A percentile compares a stretch with the other conserved stretches of the same genome.
phyloP scores from a whole-genome alignment of 2,888 invertebrate genomes.

The Eubasilissa splendida region DNA sequence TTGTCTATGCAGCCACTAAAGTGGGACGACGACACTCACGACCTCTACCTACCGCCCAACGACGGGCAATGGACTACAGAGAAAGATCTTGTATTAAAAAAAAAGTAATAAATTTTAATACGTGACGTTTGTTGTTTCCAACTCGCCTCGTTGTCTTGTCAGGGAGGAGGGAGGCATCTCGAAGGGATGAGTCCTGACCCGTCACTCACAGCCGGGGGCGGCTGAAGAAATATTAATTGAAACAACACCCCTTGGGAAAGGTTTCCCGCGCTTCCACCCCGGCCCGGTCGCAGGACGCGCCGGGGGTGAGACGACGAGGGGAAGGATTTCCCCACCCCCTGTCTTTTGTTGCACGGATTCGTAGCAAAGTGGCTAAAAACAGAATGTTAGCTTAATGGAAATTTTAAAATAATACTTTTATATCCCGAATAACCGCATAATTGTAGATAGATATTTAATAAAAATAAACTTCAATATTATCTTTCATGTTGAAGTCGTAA shows the following conservation, averaged over 20 bases:
- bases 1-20: too few species aligned
- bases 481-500: too few species aligned
- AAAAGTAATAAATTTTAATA: too few species aligned
- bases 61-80: too few species aligned
- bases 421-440: too few species aligned
- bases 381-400: too few species aligned
- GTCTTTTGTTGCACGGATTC: neutral
- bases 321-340: neutral
- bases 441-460: too few species aligned
- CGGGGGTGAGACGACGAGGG: neutral
- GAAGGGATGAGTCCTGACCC: slow-evolving; percentile 4
- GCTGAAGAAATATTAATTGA: slow-evolving; percentile 44
- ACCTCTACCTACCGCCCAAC: too few species aligned
- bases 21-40: too few species aligned
- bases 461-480: too few species aligned
- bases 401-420: too few species aligned
- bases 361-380: slow-evolving; percentile 1
- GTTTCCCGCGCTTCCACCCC: slow-evolving; percentile 21
- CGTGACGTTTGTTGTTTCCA: slow-evolving; percentile 1
- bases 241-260: slow-evolving; percentile 41
- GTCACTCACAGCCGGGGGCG: slow-evolving; percentile 30
- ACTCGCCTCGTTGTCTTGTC: slow-evolving; percentile 6
- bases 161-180: neutral
- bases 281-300: neutral
- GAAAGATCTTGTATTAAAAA: too few species aligned